phyloP scores from a whole-genome alignment of 2,113 vertebrate species.

The Oncorhynchus gorbuscha region DNA sequence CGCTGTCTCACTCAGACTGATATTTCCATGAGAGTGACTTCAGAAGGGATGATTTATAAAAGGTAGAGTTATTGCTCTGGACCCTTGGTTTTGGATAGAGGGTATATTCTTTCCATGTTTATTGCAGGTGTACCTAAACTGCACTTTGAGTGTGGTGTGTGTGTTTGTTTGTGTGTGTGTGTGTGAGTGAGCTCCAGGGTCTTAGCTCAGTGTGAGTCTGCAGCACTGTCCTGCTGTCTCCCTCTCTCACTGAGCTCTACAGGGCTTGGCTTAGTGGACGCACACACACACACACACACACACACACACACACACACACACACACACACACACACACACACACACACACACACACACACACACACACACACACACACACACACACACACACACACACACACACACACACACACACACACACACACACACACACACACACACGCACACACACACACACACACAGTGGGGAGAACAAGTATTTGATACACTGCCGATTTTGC shows the following conservation, averaged over 20 bases:
- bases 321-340: too few relatives aligned
- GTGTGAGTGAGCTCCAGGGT: conserved; percentile 36
- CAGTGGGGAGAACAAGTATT: too few relatives aligned
- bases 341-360: too few relatives aligned
- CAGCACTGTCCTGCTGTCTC: conserved; percentile 38
- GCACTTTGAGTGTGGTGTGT: background rate
- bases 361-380: too few relatives aligned
- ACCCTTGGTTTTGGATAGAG: conserved; percentile 45
- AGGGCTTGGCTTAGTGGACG: conserved; percentile 50
- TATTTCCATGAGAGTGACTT: conserved; percentile 31
- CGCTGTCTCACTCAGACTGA: background rate
- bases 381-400: too few relatives aligned
- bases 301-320: background rate
- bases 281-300: conserved; percentile 15
- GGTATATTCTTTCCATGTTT: conserved; percentile 1
- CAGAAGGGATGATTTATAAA: conserved; percentile 47
- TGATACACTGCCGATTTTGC: too few relatives aligned
- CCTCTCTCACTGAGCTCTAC: conserved; percentile 44
- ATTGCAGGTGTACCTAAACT: background rate
- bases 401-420: too few relatives aligned
- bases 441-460: too few relatives aligned
- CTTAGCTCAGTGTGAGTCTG: conserved; percentile 40
- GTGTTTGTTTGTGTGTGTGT: conserved; percentile 12
- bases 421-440: too few relatives aligned
- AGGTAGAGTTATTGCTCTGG: conserved; percentile 59